Evolutionary conservation across 2,888 invertebrate species (phyloP).

Genomic region (Sphaerophoria taeniata): DNA sequence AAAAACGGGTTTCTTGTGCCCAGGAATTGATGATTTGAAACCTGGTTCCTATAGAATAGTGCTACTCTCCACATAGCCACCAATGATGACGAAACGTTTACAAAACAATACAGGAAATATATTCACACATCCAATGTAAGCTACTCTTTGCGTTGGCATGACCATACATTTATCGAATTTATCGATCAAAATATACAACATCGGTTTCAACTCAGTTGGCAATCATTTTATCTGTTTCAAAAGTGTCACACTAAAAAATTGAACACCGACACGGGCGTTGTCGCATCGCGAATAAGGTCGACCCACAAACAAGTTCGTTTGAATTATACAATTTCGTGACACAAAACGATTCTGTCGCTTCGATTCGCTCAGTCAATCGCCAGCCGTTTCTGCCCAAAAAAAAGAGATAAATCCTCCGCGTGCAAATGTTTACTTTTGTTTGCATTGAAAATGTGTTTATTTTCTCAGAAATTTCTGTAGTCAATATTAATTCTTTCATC

Average conservation of each 20-base stretch:
- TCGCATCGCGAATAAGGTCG: neutral
- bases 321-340: conserved; percentile 70
- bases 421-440: no score
- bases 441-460: conserved; percentile 71
- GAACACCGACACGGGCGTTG: conserved; percentile 37
- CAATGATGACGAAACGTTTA: no score
- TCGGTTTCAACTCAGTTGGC: conserved; percentile 4
- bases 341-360: conserved; percentile 67
- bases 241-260: conserved; percentile 10
- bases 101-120: no score
- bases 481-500: neutral
- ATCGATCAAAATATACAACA: neutral
- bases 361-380: neutral
- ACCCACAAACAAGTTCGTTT: conserved; percentile 68
- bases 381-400: neutral
- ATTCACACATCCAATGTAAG: no score
- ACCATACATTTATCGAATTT: neutral
- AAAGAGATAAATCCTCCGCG: conserved; percentile 45
- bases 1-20: no score
- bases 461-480: conserved; percentile 56
- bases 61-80: no score
- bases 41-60: no score
- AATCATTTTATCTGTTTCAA: neutral
- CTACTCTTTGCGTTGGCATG: no score
- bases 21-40: no score